A percentile compares a stretch with the other conserved stretches of the same genome.
phyloP scores from a whole-genome alignment of 2,888 invertebrate species.

The Lepidochitona cinerea region DNA sequence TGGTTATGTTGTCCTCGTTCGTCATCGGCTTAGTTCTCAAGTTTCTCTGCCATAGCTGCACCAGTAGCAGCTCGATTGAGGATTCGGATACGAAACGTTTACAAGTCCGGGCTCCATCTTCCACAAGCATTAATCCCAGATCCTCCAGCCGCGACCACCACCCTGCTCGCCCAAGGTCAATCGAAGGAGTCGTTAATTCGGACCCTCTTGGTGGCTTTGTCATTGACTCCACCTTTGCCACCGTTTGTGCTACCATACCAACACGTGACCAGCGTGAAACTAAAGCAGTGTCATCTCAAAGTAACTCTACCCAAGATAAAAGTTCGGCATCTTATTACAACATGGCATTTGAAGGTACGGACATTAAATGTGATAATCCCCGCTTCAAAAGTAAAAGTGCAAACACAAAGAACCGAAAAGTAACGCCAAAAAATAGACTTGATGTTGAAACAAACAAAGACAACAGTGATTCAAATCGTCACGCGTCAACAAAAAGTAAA shows the following conservation, averaged over 20 bases:
- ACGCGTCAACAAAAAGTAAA: background rate
- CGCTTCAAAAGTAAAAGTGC: background rate
- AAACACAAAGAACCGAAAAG: background rate
- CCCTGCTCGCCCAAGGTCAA: background rate
- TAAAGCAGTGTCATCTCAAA: background rate
- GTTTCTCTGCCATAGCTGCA: constrained; percentile 47
- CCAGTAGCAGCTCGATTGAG: constrained; percentile 23
- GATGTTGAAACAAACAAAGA: background rate
- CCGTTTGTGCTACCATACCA: background rate
- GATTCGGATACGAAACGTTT: constrained; percentile 1
- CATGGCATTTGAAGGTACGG: background rate
- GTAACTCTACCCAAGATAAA: background rate
- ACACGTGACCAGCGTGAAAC: background rate
- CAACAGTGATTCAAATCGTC: background rate
- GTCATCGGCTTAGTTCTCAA: constrained; percentile 49
- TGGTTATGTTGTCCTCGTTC: constrained; percentile 42
- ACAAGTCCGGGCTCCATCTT: background rate
- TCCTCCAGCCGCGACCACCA: background rate
- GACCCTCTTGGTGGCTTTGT: background rate
- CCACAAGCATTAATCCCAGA: background rate
- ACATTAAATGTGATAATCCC: background rate
- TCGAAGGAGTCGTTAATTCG: background rate
- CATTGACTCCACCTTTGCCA: background rate
- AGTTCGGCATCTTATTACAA: background rate
- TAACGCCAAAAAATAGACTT: background rate